These are phyloP conservation scores for Sebastiscus tertius DNA, from an alignment of 2,797 vertebrate species.

Conservation along the genomic window DNA sequence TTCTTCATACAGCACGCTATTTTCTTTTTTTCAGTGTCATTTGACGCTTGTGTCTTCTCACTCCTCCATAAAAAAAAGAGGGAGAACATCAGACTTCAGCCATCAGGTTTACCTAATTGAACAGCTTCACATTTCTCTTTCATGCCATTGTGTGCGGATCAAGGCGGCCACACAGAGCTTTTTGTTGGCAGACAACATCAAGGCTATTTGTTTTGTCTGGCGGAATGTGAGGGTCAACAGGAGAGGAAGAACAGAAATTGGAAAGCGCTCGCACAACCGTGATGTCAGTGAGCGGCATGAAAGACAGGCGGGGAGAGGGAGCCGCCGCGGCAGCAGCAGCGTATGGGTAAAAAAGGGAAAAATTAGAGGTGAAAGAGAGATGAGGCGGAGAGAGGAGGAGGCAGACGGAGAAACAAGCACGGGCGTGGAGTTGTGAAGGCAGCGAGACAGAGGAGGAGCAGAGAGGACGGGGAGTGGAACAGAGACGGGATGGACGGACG, in stretches of 20 bases:
- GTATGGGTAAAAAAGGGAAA: slow-evolving; percentile 56
- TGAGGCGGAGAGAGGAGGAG: slow-evolving; percentile 31
- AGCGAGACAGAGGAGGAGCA: slow-evolving; percentile 24
- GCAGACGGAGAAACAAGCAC: slow-evolving; percentile 55
- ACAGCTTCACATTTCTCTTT: slow-evolving; percentile 73
- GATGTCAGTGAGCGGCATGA: slow-evolving; percentile 65
- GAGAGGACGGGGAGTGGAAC: slow-evolving; percentile 40
- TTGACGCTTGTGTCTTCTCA: slow-evolving; percentile 42
- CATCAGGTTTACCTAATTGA: slow-evolving; percentile 80
- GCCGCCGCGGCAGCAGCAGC: slow-evolving; percentile 13
- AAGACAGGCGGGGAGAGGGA: slow-evolving; percentile 40
- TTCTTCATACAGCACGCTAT: slow-evolving; percentile 47
- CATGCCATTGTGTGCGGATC: slow-evolving; percentile 74
- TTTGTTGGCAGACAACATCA: slow-evolving; percentile 76
- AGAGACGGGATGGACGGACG: slow-evolving; percentile 71
- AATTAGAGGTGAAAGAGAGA: slow-evolving; percentile 57
- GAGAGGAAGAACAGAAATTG: slow-evolving; percentile 75
- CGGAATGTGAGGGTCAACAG: slow-evolving; percentile 78
- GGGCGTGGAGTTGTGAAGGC: slow-evolving; percentile 43
- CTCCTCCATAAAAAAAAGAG: slow-evolving; percentile 41
- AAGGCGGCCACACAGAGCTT: slow-evolving; percentile 68
- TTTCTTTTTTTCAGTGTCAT: slow-evolving; percentile 62
- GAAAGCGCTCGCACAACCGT: slow-evolving; percentile 67
- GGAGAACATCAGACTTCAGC: slow-evolving; percentile 59
- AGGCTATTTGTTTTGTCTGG: slow-evolving; percentile 83